These are phyloP conservation scores for Bombus impatiens DNA, from an alignment of 1,140 invertebrate species.

Conservation along the genomic window DNA sequence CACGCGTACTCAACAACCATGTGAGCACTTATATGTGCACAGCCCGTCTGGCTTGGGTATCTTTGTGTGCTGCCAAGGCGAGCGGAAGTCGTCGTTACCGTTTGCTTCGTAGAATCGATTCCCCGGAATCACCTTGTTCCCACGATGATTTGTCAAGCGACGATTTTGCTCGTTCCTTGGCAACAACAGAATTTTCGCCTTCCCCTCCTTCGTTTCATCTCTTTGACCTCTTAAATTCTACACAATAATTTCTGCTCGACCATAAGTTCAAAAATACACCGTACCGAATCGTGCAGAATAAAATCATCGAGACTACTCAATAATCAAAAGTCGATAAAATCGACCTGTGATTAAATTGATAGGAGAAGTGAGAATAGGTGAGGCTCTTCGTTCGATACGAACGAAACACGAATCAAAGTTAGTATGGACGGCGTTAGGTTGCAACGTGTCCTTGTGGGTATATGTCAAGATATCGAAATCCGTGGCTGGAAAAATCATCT, in stretches of 20 bases:
- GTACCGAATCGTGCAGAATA: not conserved
- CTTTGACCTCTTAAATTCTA: not conserved
- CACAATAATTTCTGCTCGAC: not conserved
- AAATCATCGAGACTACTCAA: not conserved
- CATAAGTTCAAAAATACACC: not conserved
- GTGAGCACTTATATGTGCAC: not conserved
- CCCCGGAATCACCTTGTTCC: slow-evolving; percentile 69
- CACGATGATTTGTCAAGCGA: slow-evolving; percentile 64
- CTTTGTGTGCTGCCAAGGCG: slow-evolving; percentile 58
- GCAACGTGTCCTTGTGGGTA: not conserved
- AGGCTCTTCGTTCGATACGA: not conserved
- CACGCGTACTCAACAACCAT: slow-evolving; percentile 5
- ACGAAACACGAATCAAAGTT: not conserved
- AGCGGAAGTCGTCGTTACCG: slow-evolving; percentile 72
- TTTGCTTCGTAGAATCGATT: slow-evolving; percentile 69
- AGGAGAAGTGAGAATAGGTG: too few species aligned
- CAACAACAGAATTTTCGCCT: not conserved
- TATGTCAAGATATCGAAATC: not conserved
- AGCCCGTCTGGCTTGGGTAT: slow-evolving; percentile 32
- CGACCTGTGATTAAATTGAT: too few species aligned
- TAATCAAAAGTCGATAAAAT: not conserved
- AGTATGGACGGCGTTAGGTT: too few species aligned
- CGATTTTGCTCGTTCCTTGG: slow-evolving; percentile 11
- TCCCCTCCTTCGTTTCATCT: not conserved
- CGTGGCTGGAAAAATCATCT: not conserved